Base-by-base conservation (phyloP, 2,113 vertebrate species). In the Egretta garzetta region DNA sequence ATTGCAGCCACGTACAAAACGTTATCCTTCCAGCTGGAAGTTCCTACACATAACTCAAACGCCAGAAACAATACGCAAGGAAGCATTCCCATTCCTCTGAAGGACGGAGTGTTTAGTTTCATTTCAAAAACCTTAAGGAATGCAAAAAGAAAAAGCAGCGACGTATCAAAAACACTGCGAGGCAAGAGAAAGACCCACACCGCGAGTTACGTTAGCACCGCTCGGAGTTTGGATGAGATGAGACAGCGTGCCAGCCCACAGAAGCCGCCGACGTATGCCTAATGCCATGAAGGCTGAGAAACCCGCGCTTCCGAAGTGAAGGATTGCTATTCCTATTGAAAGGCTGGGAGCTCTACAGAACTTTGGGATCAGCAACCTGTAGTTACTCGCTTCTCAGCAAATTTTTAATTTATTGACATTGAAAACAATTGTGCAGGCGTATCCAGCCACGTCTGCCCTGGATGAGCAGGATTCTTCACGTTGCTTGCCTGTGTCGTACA, bases 361-460 rank as follows among this genome's bases (percentile, higher is more conserved):
- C 35, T n/a, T 45, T 0, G 1, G 35, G 15, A 27, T 62, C 41
- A 80, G 50, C 39, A 68, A 58, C 33, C 39, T 7, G 3, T 13
- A 76, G n/a, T 21, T 63, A 17, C 52, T 59, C 0, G 0, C 32
- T 70, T 33, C 45, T 87, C 2, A 0, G 1, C 8, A 59, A 63
- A 17, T 75, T 67, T 88, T 79, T 37, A 6, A 49, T 14, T 72
- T 67, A 55, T 4, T 82, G 19, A 17, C 41, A 18, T 10, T 0
- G 0, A 64, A 68, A 88, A 64, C 37, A 75, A 88, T 5, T 30
- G 50, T 39, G 47, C 1, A 2, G 58, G 10, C 33, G 8, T 7
- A 20, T 8, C 14, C 71, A 33, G 28, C 64, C 35, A 10, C 45
- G n/a, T 30, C 59, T 58, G 59, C 59, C 67, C 72, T 18, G 24